phyloP scores from a whole-genome alignment of 2,113 vertebrate genomes.

The Urocynchramus pylzowi region DNA sequence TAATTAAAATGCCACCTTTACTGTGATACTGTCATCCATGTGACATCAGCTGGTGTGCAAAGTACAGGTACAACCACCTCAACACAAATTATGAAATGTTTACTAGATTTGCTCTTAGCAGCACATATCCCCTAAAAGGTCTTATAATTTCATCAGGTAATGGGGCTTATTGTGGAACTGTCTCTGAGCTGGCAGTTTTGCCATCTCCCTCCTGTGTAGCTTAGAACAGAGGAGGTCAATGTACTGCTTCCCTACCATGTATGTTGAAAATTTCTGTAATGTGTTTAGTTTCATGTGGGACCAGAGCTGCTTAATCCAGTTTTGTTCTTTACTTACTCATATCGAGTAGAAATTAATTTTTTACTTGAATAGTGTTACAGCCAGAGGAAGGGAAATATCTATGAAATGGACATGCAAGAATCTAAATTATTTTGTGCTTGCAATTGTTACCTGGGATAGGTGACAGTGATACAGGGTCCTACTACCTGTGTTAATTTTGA shows the following conservation, averaged over 20 bases:
- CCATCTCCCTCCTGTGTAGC: neutral
- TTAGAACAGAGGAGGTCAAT: neutral
- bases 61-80: neutral
- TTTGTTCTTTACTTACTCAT: neutral
- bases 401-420: neutral
- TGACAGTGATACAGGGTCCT: neutral
- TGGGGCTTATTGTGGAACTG: neutral
- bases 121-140: neutral
- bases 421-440: neutral
- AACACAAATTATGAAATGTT: neutral
- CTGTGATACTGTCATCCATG: neutral
- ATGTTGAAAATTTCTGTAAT: neutral
- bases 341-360: neutral
- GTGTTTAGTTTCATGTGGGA: neutral
- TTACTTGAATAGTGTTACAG: neutral
- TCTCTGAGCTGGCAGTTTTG: neutral
- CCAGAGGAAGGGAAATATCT: neutral
- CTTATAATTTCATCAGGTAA: neutral
- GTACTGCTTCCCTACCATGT: neutral
- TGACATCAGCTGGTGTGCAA: neutral
- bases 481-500: neutral
- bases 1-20: neutral
- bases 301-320: neutral
- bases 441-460: neutral
- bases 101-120: neutral